Conservation (phyloP, 2,888 invertebrate species). For the Bugulina stolonifera region DNA sequence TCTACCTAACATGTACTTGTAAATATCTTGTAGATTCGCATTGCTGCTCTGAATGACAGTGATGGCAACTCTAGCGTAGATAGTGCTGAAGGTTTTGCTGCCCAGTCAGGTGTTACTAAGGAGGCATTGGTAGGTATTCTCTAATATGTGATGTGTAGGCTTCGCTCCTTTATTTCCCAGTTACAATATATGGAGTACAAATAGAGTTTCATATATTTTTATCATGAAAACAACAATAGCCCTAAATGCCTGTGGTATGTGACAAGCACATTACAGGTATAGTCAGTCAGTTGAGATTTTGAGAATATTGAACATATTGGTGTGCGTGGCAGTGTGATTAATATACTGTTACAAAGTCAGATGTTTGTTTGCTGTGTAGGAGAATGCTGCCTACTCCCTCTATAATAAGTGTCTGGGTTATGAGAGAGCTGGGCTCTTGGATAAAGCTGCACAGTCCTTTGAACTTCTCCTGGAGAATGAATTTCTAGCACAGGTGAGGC, state of each 20-base stretch:
- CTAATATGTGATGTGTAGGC: no score
- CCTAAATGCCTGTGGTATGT: no score
- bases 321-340: no score
- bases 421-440: constrained; percentile 62
- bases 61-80: constrained; percentile 59
- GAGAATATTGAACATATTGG: no score
- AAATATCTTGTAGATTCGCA: constrained; percentile 58
- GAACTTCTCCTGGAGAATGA: constrained; percentile 58
- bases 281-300: no score
- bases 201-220: no score
- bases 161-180: no score
- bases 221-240: no score
- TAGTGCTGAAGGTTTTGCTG: constrained; percentile 54
- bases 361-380: constrained; percentile 59
- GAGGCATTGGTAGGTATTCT: constrained; percentile 43
- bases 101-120: constrained; percentile 37
- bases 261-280: no score
- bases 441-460: constrained; percentile 66
- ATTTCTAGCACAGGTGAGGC: constrained; percentile 43
- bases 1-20: no score
- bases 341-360: no score
- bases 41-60: constrained; percentile 62
- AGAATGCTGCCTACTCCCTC: constrained; percentile 72
- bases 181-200: no score
- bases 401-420: constrained; percentile 72